Base-by-base conservation (phyloP, 2,113 vertebrate genomes). In the Ploceus nigricollis region DNA sequence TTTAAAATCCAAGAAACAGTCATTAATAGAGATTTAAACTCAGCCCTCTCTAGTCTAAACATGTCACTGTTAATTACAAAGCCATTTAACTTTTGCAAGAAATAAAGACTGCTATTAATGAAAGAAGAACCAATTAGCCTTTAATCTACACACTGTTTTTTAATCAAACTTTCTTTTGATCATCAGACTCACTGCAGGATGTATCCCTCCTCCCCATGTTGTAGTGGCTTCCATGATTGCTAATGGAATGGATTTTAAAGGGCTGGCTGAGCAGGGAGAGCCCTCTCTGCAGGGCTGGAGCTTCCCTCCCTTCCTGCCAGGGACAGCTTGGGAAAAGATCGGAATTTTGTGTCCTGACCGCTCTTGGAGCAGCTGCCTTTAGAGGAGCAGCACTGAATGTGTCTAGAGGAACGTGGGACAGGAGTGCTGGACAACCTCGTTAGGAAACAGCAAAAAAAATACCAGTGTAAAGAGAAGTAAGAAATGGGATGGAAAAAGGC, bases 91-190 rank as follows among this genome's bases (percentile, higher is more conserved):
- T 87, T 94, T 77, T 90, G 80, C 80, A 85, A 83, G 95, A 96
- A 97, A 96, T 87, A 86, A 93, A 92, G 82, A 88, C 77, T 61
- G 88, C 90, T 91, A 91, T 93, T 93, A 92, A 96, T 86, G 91
- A 97, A 94, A 94, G 91, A 87, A 82, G 92, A 89, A 92, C 86
- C 93, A 88, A 96, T 93, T 94, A 93, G 94, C 88, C 60, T 63
- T 86, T 83, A 93, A 73, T 88, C 94, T 88, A 91, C 94, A 87
- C 86, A 82, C 50, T 94, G 95, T 82, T 91, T 82, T 90, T 94
- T 95, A 89, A 96, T 96, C 82, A 96, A 93, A 82, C 84, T 85
- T 95, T 91, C 96, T 93, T 96, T 87, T 97, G 93, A 89, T 94
- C 87, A 91, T 94, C 91, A 93, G 79, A 51, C 44, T 93, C 97